These are phyloP conservation scores for Ceratina japonica DNA, from an alignment of 1,140 invertebrate species.

Conservation along the genomic window DNA sequence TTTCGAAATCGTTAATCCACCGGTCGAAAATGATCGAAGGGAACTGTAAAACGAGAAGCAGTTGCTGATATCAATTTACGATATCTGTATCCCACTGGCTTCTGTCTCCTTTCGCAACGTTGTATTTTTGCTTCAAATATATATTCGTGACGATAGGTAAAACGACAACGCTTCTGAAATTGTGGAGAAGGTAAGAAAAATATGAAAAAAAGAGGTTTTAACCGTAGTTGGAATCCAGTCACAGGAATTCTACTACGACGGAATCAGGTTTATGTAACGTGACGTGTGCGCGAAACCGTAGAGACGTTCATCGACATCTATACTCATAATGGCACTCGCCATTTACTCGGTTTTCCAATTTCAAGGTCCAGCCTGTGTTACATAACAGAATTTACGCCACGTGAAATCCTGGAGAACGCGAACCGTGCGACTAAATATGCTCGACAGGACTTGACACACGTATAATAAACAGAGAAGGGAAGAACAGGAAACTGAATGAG, in stretches of 20 bases:
- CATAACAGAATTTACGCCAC: slow-evolving; percentile 16
- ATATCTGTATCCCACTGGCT: slow-evolving; percentile 38
- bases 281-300: slow-evolving; percentile 19
- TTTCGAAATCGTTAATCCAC: slow-evolving; percentile 39
- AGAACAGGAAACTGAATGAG: background rate
- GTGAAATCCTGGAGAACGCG: background rate
- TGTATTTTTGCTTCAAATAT: slow-evolving; percentile 33
- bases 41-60: slow-evolving; percentile 32
- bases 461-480: background rate
- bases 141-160: slow-evolving; percentile 3
- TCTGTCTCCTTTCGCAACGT: slow-evolving; percentile 45
- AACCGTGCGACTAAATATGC: background rate
- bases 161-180: background rate
- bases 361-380: slow-evolving; percentile 21
- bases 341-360: slow-evolving; percentile 28
- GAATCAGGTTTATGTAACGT: slow-evolving; percentile 28
- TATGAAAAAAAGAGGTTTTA: background rate
- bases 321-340: background rate
- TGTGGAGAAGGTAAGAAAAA: background rate
- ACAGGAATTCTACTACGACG: slow-evolving; percentile 7
- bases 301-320: background rate
- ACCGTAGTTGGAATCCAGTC: background rate
- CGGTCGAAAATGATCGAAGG: slow-evolving; percentile 18
- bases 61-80: slow-evolving; percentile 41
- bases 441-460: background rate